Conservation (phyloP, 2,888 invertebrate species). For the Ormia ochracea region DNA sequence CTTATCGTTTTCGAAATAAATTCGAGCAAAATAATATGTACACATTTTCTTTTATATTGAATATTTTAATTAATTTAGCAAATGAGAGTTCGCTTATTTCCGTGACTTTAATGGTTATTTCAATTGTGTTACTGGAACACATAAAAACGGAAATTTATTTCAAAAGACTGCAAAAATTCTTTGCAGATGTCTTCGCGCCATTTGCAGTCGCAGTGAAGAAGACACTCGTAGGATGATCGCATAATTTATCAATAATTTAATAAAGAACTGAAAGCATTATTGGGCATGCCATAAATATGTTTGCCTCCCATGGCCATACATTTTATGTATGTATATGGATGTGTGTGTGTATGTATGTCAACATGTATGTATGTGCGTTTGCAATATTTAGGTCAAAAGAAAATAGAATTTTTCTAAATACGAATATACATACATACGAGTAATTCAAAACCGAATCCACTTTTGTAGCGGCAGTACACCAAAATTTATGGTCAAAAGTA, state of each 20-base stretch:
- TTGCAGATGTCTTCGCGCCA: not conserved
- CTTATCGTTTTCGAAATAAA: not conserved
- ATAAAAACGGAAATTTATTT: not conserved
- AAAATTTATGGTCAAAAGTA: too few relatives aligned
- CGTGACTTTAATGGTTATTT: not conserved
- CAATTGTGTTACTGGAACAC: slow-evolving; percentile 49
- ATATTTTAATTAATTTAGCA: slow-evolving; percentile 37
- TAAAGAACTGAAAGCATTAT: slow-evolving; percentile 24
- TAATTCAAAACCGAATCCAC: too few relatives aligned
- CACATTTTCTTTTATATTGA: not conserved
- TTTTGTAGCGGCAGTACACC: too few relatives aligned
- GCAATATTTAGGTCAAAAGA: not conserved
- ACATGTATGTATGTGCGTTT: not conserved
- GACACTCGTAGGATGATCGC: slow-evolving; percentile 5
- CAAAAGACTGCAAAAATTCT: slow-evolving; percentile 9
- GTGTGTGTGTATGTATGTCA: not conserved
- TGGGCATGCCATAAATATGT: not conserved
- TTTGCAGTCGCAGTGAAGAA: slow-evolving; percentile 42
- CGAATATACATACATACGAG: not conserved
- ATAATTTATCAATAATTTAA: slow-evolving; percentile 27
- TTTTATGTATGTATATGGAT: too few relatives aligned
- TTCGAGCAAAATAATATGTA: not conserved
- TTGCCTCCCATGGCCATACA: too few relatives aligned
- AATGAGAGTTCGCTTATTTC: slow-evolving; percentile 13
- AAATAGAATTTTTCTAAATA: not conserved